Evolutionary conservation across 1,140 invertebrate species (phyloP).

Genomic region (Euwallacea similis): DNA sequence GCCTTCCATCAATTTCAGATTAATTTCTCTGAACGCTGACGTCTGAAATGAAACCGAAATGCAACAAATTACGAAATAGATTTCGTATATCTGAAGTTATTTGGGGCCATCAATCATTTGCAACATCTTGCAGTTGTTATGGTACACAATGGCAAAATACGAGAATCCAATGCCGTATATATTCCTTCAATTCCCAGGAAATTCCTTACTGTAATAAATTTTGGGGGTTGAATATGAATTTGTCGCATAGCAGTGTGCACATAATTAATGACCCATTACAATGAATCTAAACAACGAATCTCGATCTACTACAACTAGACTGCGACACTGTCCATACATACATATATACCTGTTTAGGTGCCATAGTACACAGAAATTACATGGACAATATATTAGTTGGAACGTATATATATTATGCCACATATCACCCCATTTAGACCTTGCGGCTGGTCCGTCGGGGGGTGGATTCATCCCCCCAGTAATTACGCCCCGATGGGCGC

Average conservation of each 20-base stretch:
- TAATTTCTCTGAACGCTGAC: conserved; percentile 22
- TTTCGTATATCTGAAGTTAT: conserved; percentile 31
- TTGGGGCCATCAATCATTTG: conserved; percentile 29
- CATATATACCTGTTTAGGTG: too few relatives aligned
- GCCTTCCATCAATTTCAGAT: conserved; percentile 15
- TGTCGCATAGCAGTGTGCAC: too few relatives aligned
- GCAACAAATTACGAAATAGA: conserved; percentile 28
- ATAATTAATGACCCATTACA: too few relatives aligned
- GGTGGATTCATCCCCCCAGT: conserved; percentile 3
- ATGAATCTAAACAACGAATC: too few relatives aligned
- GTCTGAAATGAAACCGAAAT: conserved; percentile 26
- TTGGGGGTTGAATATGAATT: too few relatives aligned
- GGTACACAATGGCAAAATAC: conserved; percentile 8
- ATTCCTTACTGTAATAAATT: too few relatives aligned
- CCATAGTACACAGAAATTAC: too few relatives aligned
- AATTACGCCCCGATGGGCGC: conserved; percentile 35
- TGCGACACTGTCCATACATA: too few relatives aligned
- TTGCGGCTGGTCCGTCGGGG: background rate
- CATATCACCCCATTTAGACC: conserved; percentile 27
- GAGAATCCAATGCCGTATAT: too few relatives aligned
- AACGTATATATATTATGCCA: conserved; percentile 10
- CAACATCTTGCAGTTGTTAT: conserved; percentile 33
- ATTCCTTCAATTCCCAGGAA: too few relatives aligned
- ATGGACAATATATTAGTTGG: conserved; percentile 4
- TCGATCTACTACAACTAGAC: too few relatives aligned